These are phyloP conservation scores for Chymomyza caudatula DNA, from an alignment of 2,888 invertebrate species.

Conservation along the genomic window DNA sequence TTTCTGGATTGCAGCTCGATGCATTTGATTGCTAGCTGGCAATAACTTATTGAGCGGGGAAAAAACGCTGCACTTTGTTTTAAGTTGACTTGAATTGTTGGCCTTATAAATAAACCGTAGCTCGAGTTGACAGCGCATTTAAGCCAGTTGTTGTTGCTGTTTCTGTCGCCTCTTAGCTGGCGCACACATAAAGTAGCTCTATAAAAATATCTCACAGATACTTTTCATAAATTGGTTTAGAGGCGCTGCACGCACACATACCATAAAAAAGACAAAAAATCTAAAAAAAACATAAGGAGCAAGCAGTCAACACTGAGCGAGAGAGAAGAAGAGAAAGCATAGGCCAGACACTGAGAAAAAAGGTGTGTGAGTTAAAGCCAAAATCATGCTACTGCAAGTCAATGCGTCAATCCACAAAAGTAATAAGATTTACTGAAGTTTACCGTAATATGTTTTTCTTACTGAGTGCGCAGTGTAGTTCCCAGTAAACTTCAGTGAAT, in stretches of 20 bases:
- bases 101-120: constrained; percentile 44
- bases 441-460: too few relatives aligned
- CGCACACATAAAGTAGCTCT: constrained; percentile 51
- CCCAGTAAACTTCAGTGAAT: too few relatives aligned
- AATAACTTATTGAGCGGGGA: constrained; percentile 48
- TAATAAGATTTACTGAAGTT: too few relatives aligned
- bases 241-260: neutral
- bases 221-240: constrained; percentile 36
- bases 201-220: constrained; percentile 67
- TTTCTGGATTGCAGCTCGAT: constrained; percentile 57
- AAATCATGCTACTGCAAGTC: constrained; percentile 13
- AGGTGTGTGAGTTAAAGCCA: constrained; percentile 3
- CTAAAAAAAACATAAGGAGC: neutral
- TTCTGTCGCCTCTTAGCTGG: constrained; percentile 3
- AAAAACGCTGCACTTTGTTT: constrained; percentile 13
- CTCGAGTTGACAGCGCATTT: constrained; percentile 53
- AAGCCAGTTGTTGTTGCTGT: constrained; percentile 21
- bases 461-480: too few relatives aligned
- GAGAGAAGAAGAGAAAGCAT: constrained; percentile 12
- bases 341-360: constrained; percentile 13
- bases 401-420: too few relatives aligned
- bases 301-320: neutral
- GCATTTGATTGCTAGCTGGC: constrained; percentile 51
- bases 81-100: constrained; percentile 3
- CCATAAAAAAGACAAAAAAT: neutral